Evolutionary conservation across 2,888 invertebrate genomes (phyloP), one percentile per base, ranked within the genome.

Genomic region (Priocnemis perturbator): DNA sequence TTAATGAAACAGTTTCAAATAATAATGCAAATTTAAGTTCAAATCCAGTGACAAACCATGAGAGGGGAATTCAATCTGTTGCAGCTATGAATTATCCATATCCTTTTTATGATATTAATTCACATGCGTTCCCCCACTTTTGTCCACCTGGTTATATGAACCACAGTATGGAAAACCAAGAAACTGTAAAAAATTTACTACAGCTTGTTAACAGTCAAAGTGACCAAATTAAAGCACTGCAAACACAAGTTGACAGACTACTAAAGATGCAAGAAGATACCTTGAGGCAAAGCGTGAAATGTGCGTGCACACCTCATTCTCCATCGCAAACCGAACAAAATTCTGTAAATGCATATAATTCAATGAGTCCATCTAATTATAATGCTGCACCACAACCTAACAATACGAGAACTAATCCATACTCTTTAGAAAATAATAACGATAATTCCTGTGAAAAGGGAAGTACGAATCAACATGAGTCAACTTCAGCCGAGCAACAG

Each of bases 201-300:
- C 91, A 92, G 84, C 92, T 94, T 68, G 93, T 94, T 53, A 92
- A 93, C 83, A 90, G 92, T 64, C 94, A 94, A 86, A 94, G 92
- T 87, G 92, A 93, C 77, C 94, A 94, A 82, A 88, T 94, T 26
- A 91, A 93, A 80, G 81, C 91, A 63, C 86, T 94, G 37, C 93
- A 94, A 84, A 91, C 91, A 64, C 93, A 93, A 86, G 92, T 94
- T 0, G 92, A 93, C 73, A 91, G 91, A 76, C 89, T 94, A 20
- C 73, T 91, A 47, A 86, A 88, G 76, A 78, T 85, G 63, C 85
- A 86, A 23, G 84, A 85, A 59, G 83, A 86, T 26, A 81, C 14
- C 64, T 64, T 83, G 23, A 83, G 71, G n/a, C 82, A 83, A 15
- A 74, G 63, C 19, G 69, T 72, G n/a, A 74, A 64, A 17, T 85